A percentile compares a stretch with the other conserved stretches of the same genome.
phyloP scores from a whole-genome alignment of 2,888 invertebrate species.

The Netelia inedita region DNA sequence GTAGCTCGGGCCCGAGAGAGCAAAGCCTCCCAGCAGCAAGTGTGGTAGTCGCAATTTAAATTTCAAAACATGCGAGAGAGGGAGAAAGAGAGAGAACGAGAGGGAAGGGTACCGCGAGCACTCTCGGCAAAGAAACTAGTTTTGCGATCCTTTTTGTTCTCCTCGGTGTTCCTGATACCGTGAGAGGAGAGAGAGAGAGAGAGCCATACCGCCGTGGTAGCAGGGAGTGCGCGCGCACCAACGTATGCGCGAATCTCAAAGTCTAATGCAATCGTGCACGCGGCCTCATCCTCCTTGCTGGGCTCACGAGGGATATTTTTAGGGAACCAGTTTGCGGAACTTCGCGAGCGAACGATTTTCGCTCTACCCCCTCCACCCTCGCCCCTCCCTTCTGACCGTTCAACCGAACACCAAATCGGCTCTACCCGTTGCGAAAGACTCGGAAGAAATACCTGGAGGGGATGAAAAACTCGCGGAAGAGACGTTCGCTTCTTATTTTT shows the following conservation, averaged over 20 bases:
- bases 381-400: background rate
- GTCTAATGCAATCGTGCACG: conserved; percentile 72
- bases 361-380: conserved; percentile 4
- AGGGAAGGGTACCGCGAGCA: conserved; percentile 35
- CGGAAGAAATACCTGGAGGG: background rate
- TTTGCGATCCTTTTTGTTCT: conserved; percentile 62
- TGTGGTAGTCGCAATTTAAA: conserved; percentile 70
- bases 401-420: conserved; percentile 53
- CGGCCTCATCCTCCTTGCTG: conserved; percentile 60
- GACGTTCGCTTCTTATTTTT: conserved; percentile 25
- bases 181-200: background rate
- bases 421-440: conserved; percentile 22
- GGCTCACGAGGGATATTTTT: conserved; percentile 71
- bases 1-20: conserved; percentile 7
- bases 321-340: conserved; percentile 73
- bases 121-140: conserved; percentile 70
- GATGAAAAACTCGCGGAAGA: conserved; percentile 29
- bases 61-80: conserved; percentile 68
- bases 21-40: conserved; percentile 39
- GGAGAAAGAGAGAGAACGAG: conserved; percentile 26
- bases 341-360: conserved; percentile 54
- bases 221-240: background rate
- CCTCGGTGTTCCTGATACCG: conserved; percentile 41
- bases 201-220: conserved; percentile 22
- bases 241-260: conserved; percentile 69